phyloP scores from a whole-genome alignment of 2,797 vertebrate species.

The Craterocephalus amniculus region DNA sequence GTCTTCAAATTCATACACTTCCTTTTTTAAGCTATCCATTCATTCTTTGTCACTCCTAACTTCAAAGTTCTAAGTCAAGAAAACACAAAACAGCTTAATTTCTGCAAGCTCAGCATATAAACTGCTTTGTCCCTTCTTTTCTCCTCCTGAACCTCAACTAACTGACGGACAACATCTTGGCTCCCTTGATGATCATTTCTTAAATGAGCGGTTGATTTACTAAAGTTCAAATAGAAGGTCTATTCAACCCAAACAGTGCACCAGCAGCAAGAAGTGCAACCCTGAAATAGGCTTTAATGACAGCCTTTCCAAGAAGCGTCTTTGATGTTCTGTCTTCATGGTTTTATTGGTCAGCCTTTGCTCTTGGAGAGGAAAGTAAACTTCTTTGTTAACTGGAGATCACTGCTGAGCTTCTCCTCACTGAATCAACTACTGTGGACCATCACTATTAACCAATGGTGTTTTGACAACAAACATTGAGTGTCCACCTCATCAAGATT shows the following conservation, averaged over 20 bases:
- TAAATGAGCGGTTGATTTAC: not conserved
- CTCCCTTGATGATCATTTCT: not conserved
- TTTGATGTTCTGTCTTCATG: slow-evolving; percentile 59
- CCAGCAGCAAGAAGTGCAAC: slow-evolving; percentile 7
- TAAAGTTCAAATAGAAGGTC: slow-evolving; percentile 1
- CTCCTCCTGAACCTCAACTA: not conserved
- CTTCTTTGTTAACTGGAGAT: slow-evolving; percentile 5
- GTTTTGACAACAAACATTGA: not conserved
- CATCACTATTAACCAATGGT: not conserved
- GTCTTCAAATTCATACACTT: too few relatives aligned
- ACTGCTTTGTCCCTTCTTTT: not conserved
- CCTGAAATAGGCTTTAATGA: slow-evolving; percentile 50
- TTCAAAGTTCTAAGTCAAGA: too few relatives aligned
- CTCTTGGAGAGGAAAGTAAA: slow-evolving; percentile 32
- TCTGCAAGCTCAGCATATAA: not conserved
- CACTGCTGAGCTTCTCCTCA: not conserved
- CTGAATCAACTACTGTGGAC: slow-evolving; percentile 1
- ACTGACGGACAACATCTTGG: not conserved
- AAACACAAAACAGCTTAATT: not conserved
- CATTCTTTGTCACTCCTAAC: too few relatives aligned
- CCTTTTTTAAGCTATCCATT: too few relatives aligned
- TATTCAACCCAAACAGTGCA: slow-evolving; percentile 12
- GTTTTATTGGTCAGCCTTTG: slow-evolving; percentile 27
- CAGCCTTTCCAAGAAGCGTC: slow-evolving; percentile 29
- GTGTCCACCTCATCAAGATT: not conserved